A percentile compares a stretch with the other conserved stretches of the same genome.
phyloP scores from a whole-genome alignment of 2,113 vertebrate genomes.

The Tetraodon nigroviridis region DNA sequence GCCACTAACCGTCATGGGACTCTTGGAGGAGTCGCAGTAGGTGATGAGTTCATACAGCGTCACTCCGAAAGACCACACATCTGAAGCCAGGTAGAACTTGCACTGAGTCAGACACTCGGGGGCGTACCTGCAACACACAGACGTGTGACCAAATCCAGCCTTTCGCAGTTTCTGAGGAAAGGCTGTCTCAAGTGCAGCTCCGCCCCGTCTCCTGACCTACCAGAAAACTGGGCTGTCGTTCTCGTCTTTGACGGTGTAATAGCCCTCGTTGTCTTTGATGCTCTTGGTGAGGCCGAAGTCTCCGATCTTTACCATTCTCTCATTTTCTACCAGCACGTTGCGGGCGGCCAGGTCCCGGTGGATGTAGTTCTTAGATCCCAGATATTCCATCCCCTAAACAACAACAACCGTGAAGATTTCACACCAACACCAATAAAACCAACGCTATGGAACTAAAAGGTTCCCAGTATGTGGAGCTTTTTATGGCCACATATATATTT shows the following conservation, averaged over 20 bases:
- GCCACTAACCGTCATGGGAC: slow-evolving; percentile 84
- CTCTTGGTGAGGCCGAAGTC: slow-evolving; percentile 97
- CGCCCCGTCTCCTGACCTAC: slow-evolving; percentile 58
- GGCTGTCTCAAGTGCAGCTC: neutral
- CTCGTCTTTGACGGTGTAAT: slow-evolving; percentile 94
- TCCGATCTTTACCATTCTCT: slow-evolving; percentile 92
- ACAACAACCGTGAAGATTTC: neutral
- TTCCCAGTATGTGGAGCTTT: too few species aligned
- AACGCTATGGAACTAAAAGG: too few species aligned
- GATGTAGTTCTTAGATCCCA: slow-evolving; percentile 90
- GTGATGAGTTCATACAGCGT: slow-evolving; percentile 93
- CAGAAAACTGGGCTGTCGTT: slow-evolving; percentile 95
- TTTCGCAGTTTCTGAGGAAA: neutral
- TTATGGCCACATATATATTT: too few species aligned
- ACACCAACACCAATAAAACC: neutral
- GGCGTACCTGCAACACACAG: slow-evolving; percentile 82
- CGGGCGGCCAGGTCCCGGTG: slow-evolving; percentile 94
- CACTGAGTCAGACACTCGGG: slow-evolving; percentile 89
- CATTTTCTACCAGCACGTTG: slow-evolving; percentile 93
- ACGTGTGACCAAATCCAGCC: neutral
- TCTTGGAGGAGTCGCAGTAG: slow-evolving; percentile 84
- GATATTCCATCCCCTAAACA: slow-evolving; percentile 90
- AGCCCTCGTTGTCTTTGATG: slow-evolving; percentile 92
- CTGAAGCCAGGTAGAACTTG: slow-evolving; percentile 93
- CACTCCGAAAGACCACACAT: slow-evolving; percentile 96